Conservation (phyloP, 2,113 vertebrate genomes). For the Halcyon malimbica region DNA sequence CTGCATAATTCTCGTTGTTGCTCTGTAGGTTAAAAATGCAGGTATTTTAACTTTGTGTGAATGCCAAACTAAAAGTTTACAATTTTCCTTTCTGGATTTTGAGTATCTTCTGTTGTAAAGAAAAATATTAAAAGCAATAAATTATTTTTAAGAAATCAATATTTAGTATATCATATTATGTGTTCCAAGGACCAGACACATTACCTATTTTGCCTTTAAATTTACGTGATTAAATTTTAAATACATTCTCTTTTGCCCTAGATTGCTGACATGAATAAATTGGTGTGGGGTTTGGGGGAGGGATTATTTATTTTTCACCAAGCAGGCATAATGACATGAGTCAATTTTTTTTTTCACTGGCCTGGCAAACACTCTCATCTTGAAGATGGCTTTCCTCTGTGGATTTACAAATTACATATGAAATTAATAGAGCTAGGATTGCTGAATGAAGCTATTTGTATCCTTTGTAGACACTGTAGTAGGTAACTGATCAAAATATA, state of each 20-base stretch:
- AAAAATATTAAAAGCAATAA: constrained; percentile 98
- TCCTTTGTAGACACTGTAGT: constrained; percentile 60
- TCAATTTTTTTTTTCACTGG: constrained; percentile 55
- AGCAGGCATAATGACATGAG: constrained; percentile 57
- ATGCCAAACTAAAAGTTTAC: constrained; percentile 99
- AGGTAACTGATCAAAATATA: constrained; percentile 66
- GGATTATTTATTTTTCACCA: constrained; percentile 58
- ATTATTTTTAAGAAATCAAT: constrained; percentile 99
- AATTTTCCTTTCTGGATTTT: constrained; percentile 94
- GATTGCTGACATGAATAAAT: constrained; percentile 75
- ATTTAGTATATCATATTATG: constrained; percentile 97
- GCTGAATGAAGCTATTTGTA: constrained; percentile 62
- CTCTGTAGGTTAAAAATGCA: constrained; percentile 85
- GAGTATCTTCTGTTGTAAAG: constrained; percentile 96
- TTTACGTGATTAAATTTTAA: constrained; percentile 79
- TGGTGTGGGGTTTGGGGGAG: constrained; percentile 18
- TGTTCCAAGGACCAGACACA: constrained; percentile 90
- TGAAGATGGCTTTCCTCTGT: constrained; percentile 74
- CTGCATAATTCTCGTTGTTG: constrained; percentile 82
- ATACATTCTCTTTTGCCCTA: constrained; percentile 74
- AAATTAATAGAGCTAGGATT: constrained; percentile 69
- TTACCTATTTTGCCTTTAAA: constrained; percentile 91
- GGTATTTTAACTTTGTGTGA: constrained; percentile 93
- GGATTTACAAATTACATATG: constrained; percentile 65
- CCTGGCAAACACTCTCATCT: constrained; percentile 70